phyloP scores from a whole-genome alignment of 2,888 invertebrate species.

The Gryllus longicercus region DNA sequence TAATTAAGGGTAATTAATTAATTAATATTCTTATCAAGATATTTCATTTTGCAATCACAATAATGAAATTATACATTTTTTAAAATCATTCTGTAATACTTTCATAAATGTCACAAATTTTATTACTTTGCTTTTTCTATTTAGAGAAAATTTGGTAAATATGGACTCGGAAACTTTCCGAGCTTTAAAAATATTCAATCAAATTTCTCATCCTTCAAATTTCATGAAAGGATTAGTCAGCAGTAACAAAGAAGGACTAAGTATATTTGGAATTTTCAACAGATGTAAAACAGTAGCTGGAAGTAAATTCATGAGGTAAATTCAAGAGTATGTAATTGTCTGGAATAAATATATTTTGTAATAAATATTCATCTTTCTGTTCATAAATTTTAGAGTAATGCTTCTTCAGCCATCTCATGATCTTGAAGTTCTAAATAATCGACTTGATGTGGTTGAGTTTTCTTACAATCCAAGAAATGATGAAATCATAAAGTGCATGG shows the following conservation, averaged over 20 bases:
- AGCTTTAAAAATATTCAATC: conserved; percentile 73
- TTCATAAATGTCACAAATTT: too few relatives aligned
- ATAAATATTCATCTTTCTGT: too few relatives aligned
- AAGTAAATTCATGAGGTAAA: conserved; percentile 59
- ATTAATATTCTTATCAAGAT: too few relatives aligned
- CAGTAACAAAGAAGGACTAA: conserved; percentile 64
- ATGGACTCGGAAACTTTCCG: conserved; percentile 69
- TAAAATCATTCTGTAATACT: too few relatives aligned
- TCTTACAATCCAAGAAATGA: conserved; percentile 61
- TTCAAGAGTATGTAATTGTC: not conserved
- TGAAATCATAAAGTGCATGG: conserved; percentile 59
- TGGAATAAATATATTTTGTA: too few relatives aligned
- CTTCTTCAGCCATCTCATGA: conserved; percentile 69
- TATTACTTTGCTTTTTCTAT: conserved; percentile 22
- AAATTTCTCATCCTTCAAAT: conserved; percentile 67
- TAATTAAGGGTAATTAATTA: not conserved
- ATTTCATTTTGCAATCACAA: too few relatives aligned
- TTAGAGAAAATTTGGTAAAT: conserved; percentile 64
- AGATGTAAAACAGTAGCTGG: conserved; percentile 70
- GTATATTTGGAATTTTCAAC: conserved; percentile 67
- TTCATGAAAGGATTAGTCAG: conserved; percentile 63
- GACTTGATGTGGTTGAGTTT: conserved; percentile 68
- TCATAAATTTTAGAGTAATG: conserved; percentile 54
- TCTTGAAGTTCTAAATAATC: conserved; percentile 54
- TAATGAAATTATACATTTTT: too few relatives aligned